Evolutionary conservation across 1,140 invertebrate species (phyloP), one percentile per base, ranked within the genome.

Genomic region (Aphelenchoides avenae): DNA sequence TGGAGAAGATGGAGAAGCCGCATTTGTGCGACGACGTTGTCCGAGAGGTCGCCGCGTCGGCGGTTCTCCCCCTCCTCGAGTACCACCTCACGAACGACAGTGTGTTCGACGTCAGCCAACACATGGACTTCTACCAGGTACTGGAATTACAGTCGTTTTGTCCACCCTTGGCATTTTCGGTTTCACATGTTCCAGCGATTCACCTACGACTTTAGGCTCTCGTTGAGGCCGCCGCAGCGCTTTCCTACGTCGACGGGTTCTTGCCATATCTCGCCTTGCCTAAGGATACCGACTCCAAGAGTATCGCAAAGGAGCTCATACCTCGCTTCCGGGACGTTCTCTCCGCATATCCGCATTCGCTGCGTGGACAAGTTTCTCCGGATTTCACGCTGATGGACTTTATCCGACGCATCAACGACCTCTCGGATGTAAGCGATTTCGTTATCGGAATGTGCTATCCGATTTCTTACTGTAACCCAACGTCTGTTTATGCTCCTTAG

Each of bases 81-180:
- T 73, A 74, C 47, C 68, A 71, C 47, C 26, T 75, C 37, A 67
- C 61, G 15, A 75, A 75, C 51, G 73, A 75, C 36, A 55, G 47
- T 30, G 63, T 75, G 7, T 70, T 77, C 31, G 73, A 75, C 40
- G 60, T 75, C 7, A 59, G 55, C 18, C 64, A 77, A 33, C 75
- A 73, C 36, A 64, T 75, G 22, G 69, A 73, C 24, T 65, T 77
- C 26, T 77, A 75, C 57, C 72, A 77, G 49, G 73, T 59, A 52
- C 13, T 50, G n/a, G n/a, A 50, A 9, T 50, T 15, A 6, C 1
- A 7, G 15, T 24, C 39, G 24, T 7, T 52, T 52, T 50, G 22
- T 53, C 15, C 15, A 42, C 15, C 36, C 36, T 47, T 30, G 18
- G 29, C 15, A 18, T n/a, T 47, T 42, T 42, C 1, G 5, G 11